Conservation (phyloP, 2,113 vertebrate genomes). For the Mus spicilegus region DNA sequence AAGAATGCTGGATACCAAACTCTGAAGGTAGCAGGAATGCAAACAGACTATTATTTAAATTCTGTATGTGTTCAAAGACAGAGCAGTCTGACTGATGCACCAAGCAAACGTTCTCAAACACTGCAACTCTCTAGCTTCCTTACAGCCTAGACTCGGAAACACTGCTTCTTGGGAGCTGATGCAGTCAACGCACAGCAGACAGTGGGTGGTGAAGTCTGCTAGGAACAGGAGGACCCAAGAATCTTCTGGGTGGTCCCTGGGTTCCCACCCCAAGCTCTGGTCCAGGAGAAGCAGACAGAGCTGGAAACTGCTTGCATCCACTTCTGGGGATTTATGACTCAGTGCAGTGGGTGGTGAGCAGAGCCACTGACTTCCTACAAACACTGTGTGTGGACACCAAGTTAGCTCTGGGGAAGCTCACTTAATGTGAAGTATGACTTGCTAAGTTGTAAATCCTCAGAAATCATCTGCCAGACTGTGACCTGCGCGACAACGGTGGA, state of each 20-base stretch:
- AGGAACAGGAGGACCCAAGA: slow-evolving; percentile 24
- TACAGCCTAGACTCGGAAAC: not conserved
- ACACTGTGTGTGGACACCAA: slow-evolving; percentile 37
- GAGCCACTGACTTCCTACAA: slow-evolving; percentile 3
- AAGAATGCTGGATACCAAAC: not conserved
- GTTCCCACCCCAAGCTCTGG: not conserved
- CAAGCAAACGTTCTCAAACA: slow-evolving; percentile 37
- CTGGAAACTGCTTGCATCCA: not conserved
- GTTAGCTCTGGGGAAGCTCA: slow-evolving; percentile 36
- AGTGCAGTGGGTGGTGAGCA: not conserved
- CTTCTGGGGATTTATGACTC: slow-evolving; percentile 34
- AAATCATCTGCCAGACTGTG: slow-evolving; percentile 21
- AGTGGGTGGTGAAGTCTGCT: not conserved
- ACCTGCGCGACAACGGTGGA: not conserved
- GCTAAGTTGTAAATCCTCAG: slow-evolving; percentile 18
- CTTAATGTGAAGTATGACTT: slow-evolving; percentile 27
- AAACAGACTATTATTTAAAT: slow-evolving; percentile 18
- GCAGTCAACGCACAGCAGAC: not conserved
- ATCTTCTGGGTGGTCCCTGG: slow-evolving; percentile 26
- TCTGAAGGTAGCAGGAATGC: not conserved
- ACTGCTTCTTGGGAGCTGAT: not conserved
- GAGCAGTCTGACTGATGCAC: not conserved
- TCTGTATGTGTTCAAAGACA: slow-evolving; percentile 4
- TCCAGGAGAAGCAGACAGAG: slow-evolving; percentile 10
- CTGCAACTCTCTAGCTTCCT: not conserved